These are phyloP conservation scores for Adrianichthys oophorus DNA, from an alignment of 2,797 vertebrate genomes.

Conservation along the genomic window DNA sequence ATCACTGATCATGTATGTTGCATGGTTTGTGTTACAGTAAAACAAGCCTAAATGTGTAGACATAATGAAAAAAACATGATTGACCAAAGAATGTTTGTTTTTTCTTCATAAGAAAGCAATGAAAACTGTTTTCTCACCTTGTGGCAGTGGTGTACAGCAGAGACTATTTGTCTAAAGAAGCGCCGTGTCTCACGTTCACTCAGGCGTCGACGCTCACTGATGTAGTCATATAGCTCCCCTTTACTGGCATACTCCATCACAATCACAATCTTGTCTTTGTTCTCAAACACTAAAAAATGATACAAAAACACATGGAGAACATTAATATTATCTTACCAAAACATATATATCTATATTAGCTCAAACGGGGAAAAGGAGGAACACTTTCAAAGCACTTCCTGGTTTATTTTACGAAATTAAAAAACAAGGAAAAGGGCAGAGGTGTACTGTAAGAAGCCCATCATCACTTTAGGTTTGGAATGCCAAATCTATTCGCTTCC, in stretches of 20 bases:
- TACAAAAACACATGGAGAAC: constrained; percentile 20
- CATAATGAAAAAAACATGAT: constrained; percentile 3
- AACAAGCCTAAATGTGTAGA: constrained; percentile 19
- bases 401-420: constrained; percentile 17
- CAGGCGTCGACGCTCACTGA: constrained; percentile 92
- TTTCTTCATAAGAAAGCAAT: neutral
- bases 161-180: constrained; percentile 98
- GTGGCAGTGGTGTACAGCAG: constrained; percentile 97
- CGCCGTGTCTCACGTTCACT: constrained; percentile 93
- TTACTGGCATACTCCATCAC: constrained; percentile 99
- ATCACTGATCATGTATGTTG: constrained; percentile 27
- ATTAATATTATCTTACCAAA: constrained; percentile 10
- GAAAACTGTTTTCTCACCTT: constrained; percentile 81
- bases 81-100: constrained; percentile 2
- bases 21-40: constrained; percentile 52
- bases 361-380: constrained; percentile 3
- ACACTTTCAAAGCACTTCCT: neutral
- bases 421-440: constrained; percentile 24
- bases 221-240: constrained; percentile 97
- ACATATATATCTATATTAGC: constrained; percentile 7
- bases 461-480: constrained; percentile 19
- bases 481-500: constrained; percentile 46
- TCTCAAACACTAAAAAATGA: constrained; percentile 91
- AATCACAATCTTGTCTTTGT: constrained; percentile 99
- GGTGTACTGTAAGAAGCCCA: constrained; percentile 19